Evolutionary conservation across 2,888 invertebrate genomes (phyloP).

Genomic region (Palloptera scutellata): DNA sequence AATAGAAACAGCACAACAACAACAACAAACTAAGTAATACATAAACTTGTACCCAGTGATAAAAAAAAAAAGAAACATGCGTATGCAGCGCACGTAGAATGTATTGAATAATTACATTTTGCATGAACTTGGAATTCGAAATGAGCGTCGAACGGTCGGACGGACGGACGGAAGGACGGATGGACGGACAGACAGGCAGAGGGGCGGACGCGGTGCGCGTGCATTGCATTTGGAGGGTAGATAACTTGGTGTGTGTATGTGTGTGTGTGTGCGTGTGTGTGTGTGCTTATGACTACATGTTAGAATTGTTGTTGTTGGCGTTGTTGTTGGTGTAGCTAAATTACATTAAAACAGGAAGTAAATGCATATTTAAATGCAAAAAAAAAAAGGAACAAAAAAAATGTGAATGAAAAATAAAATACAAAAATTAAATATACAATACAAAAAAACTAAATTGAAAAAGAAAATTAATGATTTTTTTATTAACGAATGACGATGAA

Average conservation of each 20-base stretch:
- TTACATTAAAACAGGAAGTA: conserved; percentile 26
- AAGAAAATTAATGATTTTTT: too few relatives aligned
- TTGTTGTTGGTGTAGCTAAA: conserved; percentile 25
- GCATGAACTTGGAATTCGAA: conserved; percentile 34
- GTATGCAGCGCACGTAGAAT: conserved; percentile 52
- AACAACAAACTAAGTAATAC: too few relatives aligned
- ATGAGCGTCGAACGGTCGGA: conserved; percentile 19
- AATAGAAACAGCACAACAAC: too few relatives aligned
- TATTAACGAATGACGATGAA: too few relatives aligned
- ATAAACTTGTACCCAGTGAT: neutral
- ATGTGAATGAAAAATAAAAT: neutral
- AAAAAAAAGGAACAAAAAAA: conserved; percentile 53
- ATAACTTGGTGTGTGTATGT: neutral
- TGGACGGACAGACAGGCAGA: conserved; percentile 12
- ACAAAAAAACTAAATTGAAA: too few relatives aligned
- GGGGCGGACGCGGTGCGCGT: too few relatives aligned
- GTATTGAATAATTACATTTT: conserved; percentile 56
- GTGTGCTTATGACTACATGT: neutral
- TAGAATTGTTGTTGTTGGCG: too few relatives aligned
- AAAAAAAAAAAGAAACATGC: conserved; percentile 25
- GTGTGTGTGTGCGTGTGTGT: conserved; percentile 1
- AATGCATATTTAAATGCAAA: conserved; percentile 37
- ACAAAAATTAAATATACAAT: too few relatives aligned
- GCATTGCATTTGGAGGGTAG: neutral
- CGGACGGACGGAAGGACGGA: conserved; percentile 3